Percentiles rank a stretch among this genome's conserved stretches.
Conservation (phyloP, 2,113 vertebrate species). For the Mungos mungo region DNA sequence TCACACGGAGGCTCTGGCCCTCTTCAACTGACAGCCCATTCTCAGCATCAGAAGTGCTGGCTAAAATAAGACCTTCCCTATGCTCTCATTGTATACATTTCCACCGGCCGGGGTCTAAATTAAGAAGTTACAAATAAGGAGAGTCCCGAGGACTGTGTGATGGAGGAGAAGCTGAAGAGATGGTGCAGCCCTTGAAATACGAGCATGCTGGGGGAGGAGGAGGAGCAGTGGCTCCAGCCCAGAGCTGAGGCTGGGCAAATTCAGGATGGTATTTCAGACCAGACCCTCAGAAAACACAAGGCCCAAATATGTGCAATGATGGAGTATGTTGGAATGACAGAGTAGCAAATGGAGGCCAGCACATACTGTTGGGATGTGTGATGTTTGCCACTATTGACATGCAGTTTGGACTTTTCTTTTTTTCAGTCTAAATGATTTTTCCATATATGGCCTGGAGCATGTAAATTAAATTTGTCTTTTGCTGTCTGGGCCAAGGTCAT, state of each 20-base stretch:
- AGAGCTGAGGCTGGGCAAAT: background rate
- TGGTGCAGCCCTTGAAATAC: background rate
- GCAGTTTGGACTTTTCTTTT: slow-evolving; percentile 44
- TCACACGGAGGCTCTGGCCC: slow-evolving; percentile 49
- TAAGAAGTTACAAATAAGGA: slow-evolving; percentile 74
- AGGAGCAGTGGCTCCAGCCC: background rate
- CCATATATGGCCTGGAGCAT: slow-evolving; percentile 65
- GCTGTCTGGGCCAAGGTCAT: slow-evolving; percentile 59
- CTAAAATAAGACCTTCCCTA: slow-evolving; percentile 56
- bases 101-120: slow-evolving; percentile 55
- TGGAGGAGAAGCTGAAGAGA: background rate
- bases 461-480: slow-evolving; percentile 73
- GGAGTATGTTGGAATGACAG: background rate
- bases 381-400: slow-evolving; percentile 61
- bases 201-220: rapidly evolving
- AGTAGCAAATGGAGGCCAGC: background rate
- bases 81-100: slow-evolving; percentile 66
- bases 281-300: slow-evolving; percentile 31
- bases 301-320: slow-evolving; percentile 43
- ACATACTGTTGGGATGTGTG: slow-evolving; percentile 49
- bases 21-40: slow-evolving; percentile 63
- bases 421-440: slow-evolving; percentile 68
- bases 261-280: slow-evolving; percentile 26
- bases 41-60: slow-evolving; percentile 50
- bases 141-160: background rate